Evolutionary conservation across 1,140 invertebrate species (phyloP).

Genomic region (Sinonovacula constricta): DNA sequence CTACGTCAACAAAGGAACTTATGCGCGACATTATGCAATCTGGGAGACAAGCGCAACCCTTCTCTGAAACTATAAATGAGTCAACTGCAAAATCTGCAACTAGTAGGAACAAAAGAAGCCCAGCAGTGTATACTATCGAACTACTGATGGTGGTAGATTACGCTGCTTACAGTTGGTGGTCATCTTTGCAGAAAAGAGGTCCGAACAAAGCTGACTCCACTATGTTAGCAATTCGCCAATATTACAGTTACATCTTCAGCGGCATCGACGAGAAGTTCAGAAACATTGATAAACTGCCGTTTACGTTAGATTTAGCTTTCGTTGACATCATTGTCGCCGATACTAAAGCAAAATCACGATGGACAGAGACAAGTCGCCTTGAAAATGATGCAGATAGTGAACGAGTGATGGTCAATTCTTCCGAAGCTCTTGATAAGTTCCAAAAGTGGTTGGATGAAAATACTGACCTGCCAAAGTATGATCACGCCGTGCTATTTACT

Average conservation of each 20-base stretch:
- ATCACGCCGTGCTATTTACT: constrained; percentile 47
- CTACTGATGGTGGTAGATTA: constrained; percentile 44
- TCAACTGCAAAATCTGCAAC: no score
- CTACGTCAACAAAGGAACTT: no score
- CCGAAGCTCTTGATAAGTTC: constrained; percentile 47
- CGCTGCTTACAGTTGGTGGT: constrained; percentile 39
- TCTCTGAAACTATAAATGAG: no score
- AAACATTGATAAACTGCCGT: constrained; percentile 15
- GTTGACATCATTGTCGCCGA: constrained; percentile 31
- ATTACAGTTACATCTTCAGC: constrained; percentile 32
- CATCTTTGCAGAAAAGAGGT: neutral
- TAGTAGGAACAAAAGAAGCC: constrained; percentile 22
- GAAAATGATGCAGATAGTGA: constrained; percentile 5
- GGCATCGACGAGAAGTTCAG: constrained; percentile 29
- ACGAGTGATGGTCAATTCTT: constrained; percentile 41
- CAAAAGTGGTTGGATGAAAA: constrained; percentile 39
- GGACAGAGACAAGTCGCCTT: constrained; percentile 28
- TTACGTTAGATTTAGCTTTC: constrained; percentile 25
- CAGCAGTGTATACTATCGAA: constrained; percentile 25
- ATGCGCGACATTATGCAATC: no score
- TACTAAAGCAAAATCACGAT: constrained; percentile 30
- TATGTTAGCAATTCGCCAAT: constrained; percentile 8
- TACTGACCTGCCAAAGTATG: constrained; percentile 29
- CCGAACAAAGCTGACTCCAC: neutral
- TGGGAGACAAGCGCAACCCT: no score